Evolutionary conservation across 2,797 vertebrate species (phyloP), one percentile per base, ranked within the genome.

Genomic region (Sciurus vulgaris): DNA sequence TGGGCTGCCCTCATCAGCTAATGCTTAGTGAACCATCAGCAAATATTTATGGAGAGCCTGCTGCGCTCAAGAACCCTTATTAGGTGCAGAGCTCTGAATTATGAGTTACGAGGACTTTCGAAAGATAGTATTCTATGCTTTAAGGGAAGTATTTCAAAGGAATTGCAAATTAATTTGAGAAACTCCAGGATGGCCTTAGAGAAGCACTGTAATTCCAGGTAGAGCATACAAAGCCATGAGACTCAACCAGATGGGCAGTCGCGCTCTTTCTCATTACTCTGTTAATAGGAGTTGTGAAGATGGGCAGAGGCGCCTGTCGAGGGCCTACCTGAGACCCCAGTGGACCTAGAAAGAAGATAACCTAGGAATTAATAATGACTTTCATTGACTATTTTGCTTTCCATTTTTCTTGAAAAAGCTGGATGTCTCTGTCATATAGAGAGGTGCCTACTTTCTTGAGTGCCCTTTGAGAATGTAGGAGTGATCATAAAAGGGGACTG

Each of bases 91-190:
- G 77, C 96, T 94, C 89, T 96, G 94, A 94, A 93, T 93, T 97
- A 89, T 72, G 89, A 93, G 94, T 92, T 95, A 91, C 3, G 59
- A 92, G 61, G 91, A 96, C 89, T 97, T 97, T 97, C 78, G 94
- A 91, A 96, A 82, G 86, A 78, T 92, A 70, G 56, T 69, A 93
- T 96, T 88, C 72, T 96, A 24, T 63, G 51, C 72, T 93, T 93
- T 95, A 94, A 93, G n/a, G 86, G 81, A 95, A 96, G 67, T 98
- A 92, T 96, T 97, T 95, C 84, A 96, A 92, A 96, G 85, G 67
- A 97, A 85, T 94, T 97, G 79, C 38, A 89, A 85, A 90, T 96
- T 97, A 93, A 95, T 90, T 95, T 87, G 61, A 91, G 93, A 97
- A 97, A 79, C 74, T 96, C 91, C 33, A 82, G 56, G 84, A 30